These are phyloP conservation scores for Panurus biarmicus DNA, from an alignment of 2,113 vertebrate genomes.

Conservation along the genomic window DNA sequence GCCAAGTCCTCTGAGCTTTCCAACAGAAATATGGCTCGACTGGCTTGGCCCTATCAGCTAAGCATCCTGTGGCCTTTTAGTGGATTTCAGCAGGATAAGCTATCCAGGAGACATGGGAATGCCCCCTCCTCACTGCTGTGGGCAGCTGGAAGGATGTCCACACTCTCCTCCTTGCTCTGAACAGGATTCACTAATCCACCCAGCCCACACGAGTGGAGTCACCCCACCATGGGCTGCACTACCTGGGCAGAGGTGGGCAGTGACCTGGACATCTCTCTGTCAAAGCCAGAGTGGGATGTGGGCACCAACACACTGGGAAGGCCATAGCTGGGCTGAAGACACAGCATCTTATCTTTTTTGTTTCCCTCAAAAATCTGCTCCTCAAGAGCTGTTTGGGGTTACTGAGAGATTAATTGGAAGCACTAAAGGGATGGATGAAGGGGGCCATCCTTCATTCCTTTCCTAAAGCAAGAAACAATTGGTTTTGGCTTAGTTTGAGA, in stretches of 20 bases:
- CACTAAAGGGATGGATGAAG: not conserved
- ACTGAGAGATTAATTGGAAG: not conserved
- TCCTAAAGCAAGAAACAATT: not conserved
- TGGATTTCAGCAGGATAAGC: not conserved
- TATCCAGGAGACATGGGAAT: not conserved
- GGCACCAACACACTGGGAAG: accelerated
- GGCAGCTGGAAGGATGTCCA: not conserved
- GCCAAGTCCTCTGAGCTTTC: not conserved
- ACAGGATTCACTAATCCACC: not conserved
- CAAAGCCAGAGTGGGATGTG: accelerated
- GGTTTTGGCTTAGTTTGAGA: not conserved
- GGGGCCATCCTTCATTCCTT: not conserved
- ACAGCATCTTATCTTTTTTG: not conserved
- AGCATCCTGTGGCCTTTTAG: not conserved
- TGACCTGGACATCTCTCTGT: not conserved
- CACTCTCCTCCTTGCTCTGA: not conserved
- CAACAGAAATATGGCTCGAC: not conserved
- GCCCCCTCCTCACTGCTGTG: not conserved
- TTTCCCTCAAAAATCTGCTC: not conserved
- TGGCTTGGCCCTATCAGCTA: no score
- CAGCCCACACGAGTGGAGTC: not conserved
- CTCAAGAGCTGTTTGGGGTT: not conserved
- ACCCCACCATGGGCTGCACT: accelerated
- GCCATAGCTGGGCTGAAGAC: not conserved
- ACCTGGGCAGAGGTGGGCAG: not conserved